These are phyloP conservation scores for Manis crassicaudata DNA, from an alignment of 2,797 vertebrate species.

Conservation along the genomic window DNA sequence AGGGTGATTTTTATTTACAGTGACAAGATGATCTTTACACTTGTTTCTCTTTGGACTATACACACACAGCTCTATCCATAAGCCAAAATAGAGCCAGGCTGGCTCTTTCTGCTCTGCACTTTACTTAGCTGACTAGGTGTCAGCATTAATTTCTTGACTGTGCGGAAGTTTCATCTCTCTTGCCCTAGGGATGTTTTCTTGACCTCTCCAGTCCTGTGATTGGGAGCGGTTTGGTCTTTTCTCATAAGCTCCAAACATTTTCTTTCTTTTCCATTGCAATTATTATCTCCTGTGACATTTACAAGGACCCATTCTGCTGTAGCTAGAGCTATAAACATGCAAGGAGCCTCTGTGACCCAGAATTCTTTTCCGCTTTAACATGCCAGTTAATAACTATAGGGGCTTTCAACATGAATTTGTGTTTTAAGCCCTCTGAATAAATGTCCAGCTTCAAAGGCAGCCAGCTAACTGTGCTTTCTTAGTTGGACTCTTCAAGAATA, in stretches of 20 bases:
- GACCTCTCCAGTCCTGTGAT: constrained; percentile 66
- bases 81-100: constrained; percentile 65
- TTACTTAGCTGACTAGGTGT: constrained; percentile 81
- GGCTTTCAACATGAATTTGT: constrained; percentile 2
- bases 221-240: constrained; percentile 65
- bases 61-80: constrained; percentile 80
- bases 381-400: constrained; percentile 32
- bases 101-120: constrained; percentile 71
- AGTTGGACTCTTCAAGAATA: not conserved
- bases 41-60: constrained; percentile 80
- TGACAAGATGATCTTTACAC: constrained; percentile 83
- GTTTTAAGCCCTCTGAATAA: not conserved
- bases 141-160: constrained; percentile 83
- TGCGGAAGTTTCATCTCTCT: constrained; percentile 71
- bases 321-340: constrained; percentile 40
- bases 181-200: constrained; percentile 77
- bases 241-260: constrained; percentile 66
- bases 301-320: constrained; percentile 27
- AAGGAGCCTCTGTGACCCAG: not conserved
- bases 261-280: constrained; percentile 68
- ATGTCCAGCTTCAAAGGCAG: not conserved
- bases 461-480: not conserved
- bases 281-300: constrained; percentile 75
- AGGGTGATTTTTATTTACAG: constrained; percentile 83
- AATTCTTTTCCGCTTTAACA: constrained; percentile 59